These are phyloP conservation scores for Corythaixoides concolor DNA, from an alignment of 2,113 vertebrate genomes.

Conservation along the genomic window DNA sequence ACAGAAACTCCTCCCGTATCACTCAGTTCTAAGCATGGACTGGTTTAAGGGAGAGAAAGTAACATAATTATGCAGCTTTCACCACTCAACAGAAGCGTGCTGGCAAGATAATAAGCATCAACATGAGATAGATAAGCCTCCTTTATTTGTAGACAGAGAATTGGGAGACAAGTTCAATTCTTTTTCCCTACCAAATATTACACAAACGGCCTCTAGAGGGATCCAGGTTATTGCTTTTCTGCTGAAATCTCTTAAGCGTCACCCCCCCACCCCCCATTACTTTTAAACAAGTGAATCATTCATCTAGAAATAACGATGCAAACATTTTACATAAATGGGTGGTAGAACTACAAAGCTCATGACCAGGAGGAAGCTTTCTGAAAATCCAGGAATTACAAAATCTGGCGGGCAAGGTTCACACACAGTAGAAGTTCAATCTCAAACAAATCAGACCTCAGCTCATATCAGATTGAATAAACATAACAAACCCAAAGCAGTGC, in stretches of 20 bases:
- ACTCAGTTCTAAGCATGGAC: not conserved
- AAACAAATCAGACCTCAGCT: not conserved
- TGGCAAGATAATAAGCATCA: not conserved
- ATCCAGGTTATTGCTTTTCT: constrained; percentile 75
- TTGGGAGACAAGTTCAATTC: not conserved
- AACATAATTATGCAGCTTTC: not conserved
- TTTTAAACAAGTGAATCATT: not conserved
- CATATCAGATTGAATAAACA: not conserved
- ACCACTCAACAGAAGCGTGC: not conserved
- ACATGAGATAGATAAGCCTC: not conserved
- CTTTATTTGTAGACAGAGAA: not conserved
- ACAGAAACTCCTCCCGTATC: not conserved
- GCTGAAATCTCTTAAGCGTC: too few relatives aligned
- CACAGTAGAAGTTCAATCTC: not conserved
- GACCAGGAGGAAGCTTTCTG: not conserved
- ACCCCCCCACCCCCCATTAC: too few relatives aligned
- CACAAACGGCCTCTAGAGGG: constrained; percentile 74
- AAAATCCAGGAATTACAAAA: not conserved
- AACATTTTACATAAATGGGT: not conserved
- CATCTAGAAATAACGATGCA: not conserved
- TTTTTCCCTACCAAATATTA: constrained; percentile 41
- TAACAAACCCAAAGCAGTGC: not conserved
- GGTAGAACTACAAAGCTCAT: not conserved
- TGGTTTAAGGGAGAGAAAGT: not conserved
- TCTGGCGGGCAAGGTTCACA: not conserved